A percentile compares a stretch with the other conserved stretches of the same genome.
phyloP scores from a whole-genome alignment of 2,797 vertebrate genomes.

The Allobates femoralis region DNA sequence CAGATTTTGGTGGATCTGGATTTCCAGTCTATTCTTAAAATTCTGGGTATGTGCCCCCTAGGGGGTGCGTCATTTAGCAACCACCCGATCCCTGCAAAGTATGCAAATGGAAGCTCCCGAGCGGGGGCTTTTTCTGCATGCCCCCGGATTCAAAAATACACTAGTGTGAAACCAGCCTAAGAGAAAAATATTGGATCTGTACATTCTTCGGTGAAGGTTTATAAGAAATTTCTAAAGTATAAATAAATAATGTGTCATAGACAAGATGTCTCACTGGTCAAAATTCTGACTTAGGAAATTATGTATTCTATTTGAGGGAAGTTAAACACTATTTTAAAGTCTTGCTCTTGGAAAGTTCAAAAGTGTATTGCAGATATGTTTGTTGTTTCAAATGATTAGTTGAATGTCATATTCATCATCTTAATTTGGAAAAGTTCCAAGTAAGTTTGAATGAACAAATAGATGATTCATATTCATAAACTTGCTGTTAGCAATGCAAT shows the following conservation, averaged over 20 bases:
- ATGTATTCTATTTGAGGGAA: not conserved
- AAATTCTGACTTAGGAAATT: not conserved
- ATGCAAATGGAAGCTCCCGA: no score
- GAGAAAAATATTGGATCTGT: not conserved
- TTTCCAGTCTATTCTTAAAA: no score
- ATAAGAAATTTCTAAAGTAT: not conserved
- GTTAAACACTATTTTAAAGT: not conserved
- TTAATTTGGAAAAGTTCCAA: slow-evolving; percentile 40
- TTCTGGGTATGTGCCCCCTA: no score
- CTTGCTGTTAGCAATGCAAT: slow-evolving; percentile 50
- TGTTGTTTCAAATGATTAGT: slow-evolving; percentile 39
- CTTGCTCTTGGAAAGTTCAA: slow-evolving; percentile 44
- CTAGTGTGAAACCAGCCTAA: no score
- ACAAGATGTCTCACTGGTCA: not conserved
- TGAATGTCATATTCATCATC: slow-evolving; percentile 49
- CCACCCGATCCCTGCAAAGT: no score
- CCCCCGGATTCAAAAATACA: no score
- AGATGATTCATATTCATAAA: slow-evolving; percentile 50
- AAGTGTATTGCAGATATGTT: slow-evolving; percentile 44
- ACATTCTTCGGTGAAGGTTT: no score
- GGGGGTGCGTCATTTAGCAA: no score
- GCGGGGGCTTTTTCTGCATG: no score
- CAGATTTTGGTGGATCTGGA: no score
- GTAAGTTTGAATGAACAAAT: slow-evolving; percentile 45
- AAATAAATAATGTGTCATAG: not conserved